Percentiles rank a stretch among this genome's conserved stretches.
phyloP scores from a whole-genome alignment of 1,140 invertebrate species.

The Chelonus insularis region DNA sequence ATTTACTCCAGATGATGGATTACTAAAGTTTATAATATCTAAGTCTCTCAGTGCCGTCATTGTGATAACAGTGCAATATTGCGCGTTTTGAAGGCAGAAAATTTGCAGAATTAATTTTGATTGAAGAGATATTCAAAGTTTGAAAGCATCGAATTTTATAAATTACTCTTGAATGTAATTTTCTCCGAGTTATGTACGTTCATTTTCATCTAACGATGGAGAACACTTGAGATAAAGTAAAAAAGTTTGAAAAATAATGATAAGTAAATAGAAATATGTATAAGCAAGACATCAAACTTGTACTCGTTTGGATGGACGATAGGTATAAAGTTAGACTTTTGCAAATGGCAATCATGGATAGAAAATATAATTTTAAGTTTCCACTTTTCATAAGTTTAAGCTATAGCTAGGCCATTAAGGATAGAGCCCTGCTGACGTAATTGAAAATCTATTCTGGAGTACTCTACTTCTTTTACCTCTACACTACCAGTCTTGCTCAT shows the following conservation, averaged over 20 bases:
- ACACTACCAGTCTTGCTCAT: slow-evolving; percentile 1
- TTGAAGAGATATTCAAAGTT: too few relatives aligned
- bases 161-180: not conserved
- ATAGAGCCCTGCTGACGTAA: slow-evolving; percentile 45
- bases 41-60: too few relatives aligned
- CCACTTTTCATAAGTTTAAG: slow-evolving; percentile 39
- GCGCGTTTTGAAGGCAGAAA: too few relatives aligned
- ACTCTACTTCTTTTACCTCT: slow-evolving; percentile 12
- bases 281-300: slow-evolving; percentile 18
- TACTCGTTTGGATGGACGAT: slow-evolving; percentile 13
- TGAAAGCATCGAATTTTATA: too few relatives aligned
- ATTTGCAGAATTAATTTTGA: too few relatives aligned
- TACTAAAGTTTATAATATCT: too few relatives aligned
- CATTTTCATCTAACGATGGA: not conserved
- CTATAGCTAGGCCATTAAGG: slow-evolving; percentile 39
- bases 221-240: slow-evolving; percentile 19
- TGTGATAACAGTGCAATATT: too few relatives aligned
- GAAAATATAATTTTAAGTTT: slow-evolving; percentile 37
- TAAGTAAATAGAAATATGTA: slow-evolving; percentile 17
- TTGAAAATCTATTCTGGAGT: slow-evolving; percentile 42
- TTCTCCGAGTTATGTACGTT: not conserved
- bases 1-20: too few relatives aligned
- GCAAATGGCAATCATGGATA: slow-evolving; percentile 34
- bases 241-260: not conserved
- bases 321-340: slow-evolving; percentile 19